A percentile compares a stretch with the other conserved stretches of the same genome.
Conservation (phyloP, 2,113 vertebrate genomes). For the Benitochromis conjunctus region DNA sequence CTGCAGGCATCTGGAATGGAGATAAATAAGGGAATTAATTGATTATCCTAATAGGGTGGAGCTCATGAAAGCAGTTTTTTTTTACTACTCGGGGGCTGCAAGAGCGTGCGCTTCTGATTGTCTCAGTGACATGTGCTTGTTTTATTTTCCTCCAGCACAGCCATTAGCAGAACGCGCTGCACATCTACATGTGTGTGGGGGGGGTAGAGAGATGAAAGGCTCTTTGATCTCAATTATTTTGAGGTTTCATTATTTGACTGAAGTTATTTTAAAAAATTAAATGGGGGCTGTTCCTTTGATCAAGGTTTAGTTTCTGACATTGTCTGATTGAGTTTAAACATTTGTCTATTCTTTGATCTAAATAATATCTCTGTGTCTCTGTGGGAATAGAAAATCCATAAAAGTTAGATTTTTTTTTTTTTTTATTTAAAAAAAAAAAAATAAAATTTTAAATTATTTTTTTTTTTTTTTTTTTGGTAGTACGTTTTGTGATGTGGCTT, state of each 20-base stretch:
- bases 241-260: slow-evolving; percentile 43
- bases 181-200: neutral
- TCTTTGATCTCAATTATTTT: slow-evolving; percentile 63
- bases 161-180: slow-evolving; percentile 22
- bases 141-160: slow-evolving; percentile 4
- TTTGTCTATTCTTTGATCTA: slow-evolving; percentile 31
- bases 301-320: slow-evolving; percentile 29
- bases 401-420: neutral
- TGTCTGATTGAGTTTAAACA: slow-evolving; percentile 38
- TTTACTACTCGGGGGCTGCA: neutral
- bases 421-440: neutral
- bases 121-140: neutral
- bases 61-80: neutral
- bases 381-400: neutral
- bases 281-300: slow-evolving; percentile 42
- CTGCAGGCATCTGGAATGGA: neutral
- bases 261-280: slow-evolving; percentile 38
- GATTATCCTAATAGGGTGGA: neutral
- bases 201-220: slow-evolving; percentile 41
- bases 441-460: no score
- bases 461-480: no score
- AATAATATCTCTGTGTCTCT: neutral
- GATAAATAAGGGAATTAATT: neutral
- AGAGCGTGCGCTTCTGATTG: neutral
- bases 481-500: neutral